Evolutionary conservation across 2,888 invertebrate species (phyloP).

Genomic region (Microctonus hyperodae): DNA sequence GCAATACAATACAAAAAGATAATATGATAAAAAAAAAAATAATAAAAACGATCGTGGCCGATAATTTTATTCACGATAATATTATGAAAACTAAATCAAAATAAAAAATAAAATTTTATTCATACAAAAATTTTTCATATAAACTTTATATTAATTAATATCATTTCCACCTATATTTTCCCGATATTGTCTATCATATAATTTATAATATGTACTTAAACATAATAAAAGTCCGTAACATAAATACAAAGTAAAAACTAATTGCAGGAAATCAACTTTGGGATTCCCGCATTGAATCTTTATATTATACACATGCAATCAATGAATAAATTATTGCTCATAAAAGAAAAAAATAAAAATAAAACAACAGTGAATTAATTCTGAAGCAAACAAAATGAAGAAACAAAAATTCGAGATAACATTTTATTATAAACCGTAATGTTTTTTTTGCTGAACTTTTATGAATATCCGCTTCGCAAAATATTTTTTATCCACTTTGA

Average conservation of each 20-base stretch:
- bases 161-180: background rate
- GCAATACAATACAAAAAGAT: background rate
- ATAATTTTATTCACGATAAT: background rate
- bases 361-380: background rate
- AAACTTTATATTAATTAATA: too few species aligned
- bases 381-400: background rate
- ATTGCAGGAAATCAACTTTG: slow-evolving; percentile 26
- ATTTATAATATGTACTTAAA: too few species aligned
- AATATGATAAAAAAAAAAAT: background rate
- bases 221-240: slow-evolving; percentile 2
- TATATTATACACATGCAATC: background rate
- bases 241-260: slow-evolving; percentile 17
- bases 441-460: too few species aligned
- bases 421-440: background rate
- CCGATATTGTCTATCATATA: slow-evolving; percentile 15
- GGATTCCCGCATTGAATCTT: slow-evolving; percentile 18
- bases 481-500: background rate
- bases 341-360: background rate
- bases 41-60: background rate
- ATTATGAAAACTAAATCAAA: background rate
- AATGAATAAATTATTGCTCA: background rate
- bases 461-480: background rate
- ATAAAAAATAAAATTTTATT: too few species aligned
- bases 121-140: too few species aligned
- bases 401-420: background rate